Base-by-base conservation (phyloP, 2,888 invertebrate species). In the Scotopteryx bipunctaria region DNA sequence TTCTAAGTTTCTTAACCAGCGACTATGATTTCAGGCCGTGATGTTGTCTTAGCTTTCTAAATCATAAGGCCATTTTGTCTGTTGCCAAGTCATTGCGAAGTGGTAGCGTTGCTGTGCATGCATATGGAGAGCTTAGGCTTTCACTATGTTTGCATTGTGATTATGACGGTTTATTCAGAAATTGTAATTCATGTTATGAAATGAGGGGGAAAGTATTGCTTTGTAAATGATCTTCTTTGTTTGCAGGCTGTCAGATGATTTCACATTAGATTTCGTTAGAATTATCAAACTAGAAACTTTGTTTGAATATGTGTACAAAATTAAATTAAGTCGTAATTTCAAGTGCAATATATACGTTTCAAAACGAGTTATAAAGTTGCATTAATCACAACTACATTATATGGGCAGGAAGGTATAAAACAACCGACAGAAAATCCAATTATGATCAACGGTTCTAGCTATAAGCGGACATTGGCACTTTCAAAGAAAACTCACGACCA, bases 51-150 rank as follows among this genome's bases (percentile, higher is more conserved):
- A 48, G 48, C 73, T 75, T 75, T 76, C 75, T 72, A 71, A 72
- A 70, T 43, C 55, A 52, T 59, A 63, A 67, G 63, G 62, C 61
- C 62, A 54, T 63, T 47, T 38, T 58, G 59, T 57, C 70, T 65
- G 41, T 69, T 75, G 75, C 72, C 61, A 61, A 61, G 70, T 74
- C 75, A 76, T 69, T 59, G 61, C 41, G 49, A 64, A 71, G 68
- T 64, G 57, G 63, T 64, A 45, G 62, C n/a, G n/a, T n/a, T n/a
- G 61, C 53, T 53, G 38, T 41, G n/a, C 42, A 61, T 57, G 50
- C 57, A 63, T 50, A 61, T 37, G 46, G 44, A 57, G 46, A 50
- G 52, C 36, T 57, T 31, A 61, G 55, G 66, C 73, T 73, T 73
- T 72, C 73, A 63, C 72, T 58, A 35, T 48, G 44, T 53, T 43